Evolutionary conservation across 2,888 invertebrate species (phyloP).

Genomic region (Ephialtes manifestator): DNA sequence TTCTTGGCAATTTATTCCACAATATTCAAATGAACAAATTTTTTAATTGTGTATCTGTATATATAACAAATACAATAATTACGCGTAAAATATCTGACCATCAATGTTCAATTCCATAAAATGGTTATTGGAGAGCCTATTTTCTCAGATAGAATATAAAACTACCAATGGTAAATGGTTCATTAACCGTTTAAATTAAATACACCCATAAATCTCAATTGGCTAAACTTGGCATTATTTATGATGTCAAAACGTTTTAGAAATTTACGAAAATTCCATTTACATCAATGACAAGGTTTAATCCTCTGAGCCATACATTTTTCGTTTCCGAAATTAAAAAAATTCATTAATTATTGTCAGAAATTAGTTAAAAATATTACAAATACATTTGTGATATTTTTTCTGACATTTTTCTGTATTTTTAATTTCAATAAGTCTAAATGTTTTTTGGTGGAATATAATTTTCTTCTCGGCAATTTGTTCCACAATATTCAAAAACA

Average conservation of each 20-base stretch:
- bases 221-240: too few species aligned
- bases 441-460: too few species aligned
- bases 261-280: too few species aligned
- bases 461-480: background rate
- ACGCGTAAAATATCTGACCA: background rate
- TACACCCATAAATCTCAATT: background rate
- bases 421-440: too few species aligned
- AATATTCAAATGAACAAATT: background rate
- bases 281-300: background rate
- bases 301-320: too few species aligned
- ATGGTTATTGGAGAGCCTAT: background rate
- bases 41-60: background rate
- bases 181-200: background rate
- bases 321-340: too few species aligned
- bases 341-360: too few species aligned
- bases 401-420: too few species aligned
- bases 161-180: background rate
- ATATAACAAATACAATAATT: constrained; percentile 1
- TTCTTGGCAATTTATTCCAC: background rate
- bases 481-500: background rate
- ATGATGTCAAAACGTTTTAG: too few species aligned
- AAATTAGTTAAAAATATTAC: too few species aligned
- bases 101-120: background rate
- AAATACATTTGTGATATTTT: too few species aligned
- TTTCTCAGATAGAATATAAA: background rate